phyloP scores from a whole-genome alignment of 2,113 vertebrate genomes.

The Nanorana parkeri region DNA sequence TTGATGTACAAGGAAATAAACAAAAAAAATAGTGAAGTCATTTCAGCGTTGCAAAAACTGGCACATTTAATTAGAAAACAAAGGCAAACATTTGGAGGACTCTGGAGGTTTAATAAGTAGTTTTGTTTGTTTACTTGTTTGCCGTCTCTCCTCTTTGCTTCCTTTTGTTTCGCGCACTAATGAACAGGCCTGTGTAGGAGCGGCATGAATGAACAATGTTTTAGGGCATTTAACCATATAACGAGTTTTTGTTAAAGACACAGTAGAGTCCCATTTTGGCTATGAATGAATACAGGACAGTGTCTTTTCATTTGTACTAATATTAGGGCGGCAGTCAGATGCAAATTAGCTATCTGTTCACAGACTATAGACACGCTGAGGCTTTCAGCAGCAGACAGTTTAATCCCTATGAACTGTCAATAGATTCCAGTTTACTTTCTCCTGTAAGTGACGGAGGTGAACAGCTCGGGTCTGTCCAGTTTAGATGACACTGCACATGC shows the following conservation, averaged over 20 bases:
- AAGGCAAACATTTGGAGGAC: constrained; percentile 38
- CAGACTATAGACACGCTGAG: constrained; percentile 25
- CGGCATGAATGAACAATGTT: constrained; percentile 54
- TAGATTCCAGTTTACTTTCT: constrained; percentile 21
- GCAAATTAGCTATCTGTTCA: constrained; percentile 41
- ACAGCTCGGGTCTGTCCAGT: neutral
- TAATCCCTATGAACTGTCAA: constrained; percentile 8
- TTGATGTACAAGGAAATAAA: neutral
- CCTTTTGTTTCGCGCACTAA: constrained; percentile 51
- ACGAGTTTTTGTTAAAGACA: constrained; percentile 49
- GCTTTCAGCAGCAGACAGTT: constrained; percentile 35
- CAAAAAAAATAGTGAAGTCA: constrained; percentile 3
- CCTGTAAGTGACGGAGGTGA: neutral
- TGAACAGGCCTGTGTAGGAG: constrained; percentile 50
- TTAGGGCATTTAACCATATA: constrained; percentile 55
- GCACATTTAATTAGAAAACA: constrained; percentile 53
- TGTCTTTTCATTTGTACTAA: constrained; percentile 46
- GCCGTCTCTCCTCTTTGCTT: constrained; percentile 45
- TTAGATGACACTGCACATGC: neutral
- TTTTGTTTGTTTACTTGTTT: constrained; percentile 58
- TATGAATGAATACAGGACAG: constrained; percentile 47
- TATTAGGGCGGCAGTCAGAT: constrained; percentile 39
- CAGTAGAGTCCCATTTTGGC: constrained; percentile 37
- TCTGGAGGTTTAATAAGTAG: constrained; percentile 55
- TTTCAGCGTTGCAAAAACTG: constrained; percentile 37